Conservation (phyloP, 1,140 invertebrate genomes). For the Caligus rogercresseyi region DNA sequence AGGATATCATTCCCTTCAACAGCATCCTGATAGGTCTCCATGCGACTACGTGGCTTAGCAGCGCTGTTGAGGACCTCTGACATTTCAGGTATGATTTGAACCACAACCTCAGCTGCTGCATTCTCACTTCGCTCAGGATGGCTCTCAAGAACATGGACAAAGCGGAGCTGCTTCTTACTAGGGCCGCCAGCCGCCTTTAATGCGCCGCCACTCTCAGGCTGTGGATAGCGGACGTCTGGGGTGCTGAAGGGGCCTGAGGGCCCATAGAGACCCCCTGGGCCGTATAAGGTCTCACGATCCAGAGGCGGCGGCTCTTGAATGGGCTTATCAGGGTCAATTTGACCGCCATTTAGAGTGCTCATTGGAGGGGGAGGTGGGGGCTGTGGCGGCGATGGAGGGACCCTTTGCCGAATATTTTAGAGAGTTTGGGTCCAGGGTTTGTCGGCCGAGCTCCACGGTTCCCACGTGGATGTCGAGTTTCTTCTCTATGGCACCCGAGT, state of each 20-base stretch:
- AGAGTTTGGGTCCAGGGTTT: slow-evolving; percentile 3
- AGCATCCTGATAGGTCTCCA: slow-evolving; percentile 27
- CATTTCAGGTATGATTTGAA: not conserved
- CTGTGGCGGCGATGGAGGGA: not conserved
- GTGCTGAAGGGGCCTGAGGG: slow-evolving; percentile 13
- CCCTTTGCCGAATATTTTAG: slow-evolving; percentile 5
- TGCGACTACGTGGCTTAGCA: slow-evolving; percentile 23
- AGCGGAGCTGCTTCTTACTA: not conserved
- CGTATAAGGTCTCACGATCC: slow-evolving; percentile 3
- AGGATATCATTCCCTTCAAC: too few relatives aligned
- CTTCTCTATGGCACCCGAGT: not conserved
- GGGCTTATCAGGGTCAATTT: too few relatives aligned
- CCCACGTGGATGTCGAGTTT: not conserved
- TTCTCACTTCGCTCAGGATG: not conserved
- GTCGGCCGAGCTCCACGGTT: slow-evolving; percentile 2
- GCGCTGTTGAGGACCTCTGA: not conserved
- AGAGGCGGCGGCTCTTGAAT: not conserved
- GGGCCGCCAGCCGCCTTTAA: not conserved
- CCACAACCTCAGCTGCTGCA: not conserved
- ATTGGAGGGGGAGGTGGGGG: not conserved
- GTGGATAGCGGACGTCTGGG: slow-evolving; percentile 1
- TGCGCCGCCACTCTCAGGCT: not conserved
- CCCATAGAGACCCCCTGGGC: slow-evolving; percentile 9
- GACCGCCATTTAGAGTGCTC: slow-evolving; percentile 3
- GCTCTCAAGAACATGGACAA: not conserved